Evolutionary conservation across 35 echinoderm and acorn worm species (phyloP), one percentile per base, ranked within the genome.

Genomic region (Apostichopus japonicus): DNA sequence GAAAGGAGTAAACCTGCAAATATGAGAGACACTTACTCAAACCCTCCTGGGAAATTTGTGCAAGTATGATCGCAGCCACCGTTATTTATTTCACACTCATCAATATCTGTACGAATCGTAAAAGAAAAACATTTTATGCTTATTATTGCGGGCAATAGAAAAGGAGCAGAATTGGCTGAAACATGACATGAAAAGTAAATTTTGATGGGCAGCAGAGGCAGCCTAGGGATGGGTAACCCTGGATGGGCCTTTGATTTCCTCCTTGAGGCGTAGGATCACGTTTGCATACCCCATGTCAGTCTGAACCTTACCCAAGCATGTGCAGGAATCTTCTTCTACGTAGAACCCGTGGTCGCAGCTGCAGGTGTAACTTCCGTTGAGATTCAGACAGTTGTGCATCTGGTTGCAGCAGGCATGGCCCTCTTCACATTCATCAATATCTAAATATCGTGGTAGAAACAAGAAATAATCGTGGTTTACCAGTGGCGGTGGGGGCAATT

Each of bases 361-460:
- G 56, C 97, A 99, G 19, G 97, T 99, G 80, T 99, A 99, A 25
- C 70, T 92, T 21, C 97, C 97, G 9, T 94, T 79, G 6, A 96
- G 95, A 79, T 99, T 99, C 53, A 99, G 53, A 73, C 97, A 99
- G 92, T 99, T 99, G 65, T 99, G 72, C 91, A 95, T 92, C 90
- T 99, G 97, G 83, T 96, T 99, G 54, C 97, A 99, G 91, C 97
- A 96, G 24, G 95, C 95, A 87, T 87, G 76, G 25, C 92, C 95
- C 10, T 90, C 82, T 16, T 86, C 75, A 90, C 97, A 99, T 91
- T 99, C 97, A 94, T 99, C 91, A 57, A 95, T 96, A 86, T 99
- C 97, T 97, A 82, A 22, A 57, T 44, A 44, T 4, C 33, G 33
- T 24, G 79, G 25, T 54, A 95, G 14, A 93, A 25, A 59, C 63